These are phyloP conservation scores for Agonopterix arenella DNA, from an alignment of 2,888 invertebrate species.

Conservation along the genomic window DNA sequence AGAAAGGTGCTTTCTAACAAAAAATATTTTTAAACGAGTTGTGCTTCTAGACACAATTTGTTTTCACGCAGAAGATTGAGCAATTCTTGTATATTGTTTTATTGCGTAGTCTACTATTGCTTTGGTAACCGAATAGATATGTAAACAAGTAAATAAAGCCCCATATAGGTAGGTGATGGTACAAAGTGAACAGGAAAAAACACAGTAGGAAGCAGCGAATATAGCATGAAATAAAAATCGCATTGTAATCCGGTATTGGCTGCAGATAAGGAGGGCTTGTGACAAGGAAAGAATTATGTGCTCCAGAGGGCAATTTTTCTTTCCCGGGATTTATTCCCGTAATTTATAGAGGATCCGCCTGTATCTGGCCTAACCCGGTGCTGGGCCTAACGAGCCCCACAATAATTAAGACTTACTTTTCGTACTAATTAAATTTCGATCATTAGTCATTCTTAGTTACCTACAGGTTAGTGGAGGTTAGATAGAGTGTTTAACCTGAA, in stretches of 20 bases:
- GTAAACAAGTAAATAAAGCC: no score
- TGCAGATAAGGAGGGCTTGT: constrained; percentile 75
- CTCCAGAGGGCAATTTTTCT: constrained; percentile 77
- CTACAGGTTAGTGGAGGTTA: no score
- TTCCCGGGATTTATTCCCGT: constrained; percentile 74
- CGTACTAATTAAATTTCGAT: constrained; percentile 2
- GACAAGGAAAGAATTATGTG: constrained; percentile 78
- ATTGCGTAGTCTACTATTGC: no score
- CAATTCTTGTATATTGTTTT: no score
- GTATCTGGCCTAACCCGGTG: constrained; percentile 73
- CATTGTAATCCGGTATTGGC: constrained; percentile 77
- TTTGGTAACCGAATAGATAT: no score
- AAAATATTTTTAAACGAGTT: no score
- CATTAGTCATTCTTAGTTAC: no score
- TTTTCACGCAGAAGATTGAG: no score
- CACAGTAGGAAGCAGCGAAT: constrained; percentile 39
- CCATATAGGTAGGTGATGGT: constrained; percentile 2
- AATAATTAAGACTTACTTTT: constrained; percentile 56
- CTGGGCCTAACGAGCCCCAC: constrained; percentile 44
- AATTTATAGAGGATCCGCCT: constrained; percentile 75
- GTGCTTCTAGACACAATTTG: no score
- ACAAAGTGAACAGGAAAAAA: constrained; percentile 10
- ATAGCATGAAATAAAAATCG: constrained; percentile 74
- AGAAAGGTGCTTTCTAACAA: no score
- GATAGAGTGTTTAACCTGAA: no score